phyloP scores from a whole-genome alignment of 92 coral and sea anemone genomes.

The Epizoanthus illoricatus region DNA sequence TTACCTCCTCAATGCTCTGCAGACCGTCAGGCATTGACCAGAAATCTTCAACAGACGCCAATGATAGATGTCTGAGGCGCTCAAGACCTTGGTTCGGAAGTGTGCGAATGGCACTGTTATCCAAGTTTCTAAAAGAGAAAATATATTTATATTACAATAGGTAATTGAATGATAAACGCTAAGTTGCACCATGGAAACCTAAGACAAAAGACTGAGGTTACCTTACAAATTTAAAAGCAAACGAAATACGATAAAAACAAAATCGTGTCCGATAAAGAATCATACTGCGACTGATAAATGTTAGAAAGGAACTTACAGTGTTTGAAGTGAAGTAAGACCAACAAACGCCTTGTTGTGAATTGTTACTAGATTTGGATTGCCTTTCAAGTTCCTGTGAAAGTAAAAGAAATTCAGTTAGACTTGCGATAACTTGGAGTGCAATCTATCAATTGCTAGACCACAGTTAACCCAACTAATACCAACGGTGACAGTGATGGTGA shows the following conservation, averaged over 20 bases:
- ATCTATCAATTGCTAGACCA: not conserved
- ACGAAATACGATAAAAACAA: too few relatives aligned
- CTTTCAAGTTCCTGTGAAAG: conserved; percentile 16
- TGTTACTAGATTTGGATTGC: conserved; percentile 7
- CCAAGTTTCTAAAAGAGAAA: conserved; percentile 56
- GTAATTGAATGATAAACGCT: too few relatives aligned
- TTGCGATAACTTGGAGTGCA: not conserved
- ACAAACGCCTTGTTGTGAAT: conserved; percentile 32
- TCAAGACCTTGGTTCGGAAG: conserved; percentile 75
- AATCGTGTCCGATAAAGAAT: too few relatives aligned
- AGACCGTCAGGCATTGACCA: conserved; percentile 74
- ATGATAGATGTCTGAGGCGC: conserved; percentile 51
- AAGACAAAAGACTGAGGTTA: too few relatives aligned
- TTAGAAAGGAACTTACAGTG: not conserved
- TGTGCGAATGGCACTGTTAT: conserved; percentile 69
- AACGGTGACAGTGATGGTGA: too few relatives aligned
- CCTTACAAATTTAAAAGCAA: too few relatives aligned
- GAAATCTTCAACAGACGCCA: conserved; percentile 59
- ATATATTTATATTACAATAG: not conserved
- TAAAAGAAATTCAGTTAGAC: not conserved
- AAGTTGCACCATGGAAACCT: too few relatives aligned
- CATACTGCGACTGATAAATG: too few relatives aligned
- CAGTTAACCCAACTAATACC: too few relatives aligned
- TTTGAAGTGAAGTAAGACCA: conserved; percentile 21
- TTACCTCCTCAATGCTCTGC: conserved; percentile 53